These are phyloP conservation scores for Mycteria americana DNA, from an alignment of 2,797 vertebrate genomes.

Conservation along the genomic window DNA sequence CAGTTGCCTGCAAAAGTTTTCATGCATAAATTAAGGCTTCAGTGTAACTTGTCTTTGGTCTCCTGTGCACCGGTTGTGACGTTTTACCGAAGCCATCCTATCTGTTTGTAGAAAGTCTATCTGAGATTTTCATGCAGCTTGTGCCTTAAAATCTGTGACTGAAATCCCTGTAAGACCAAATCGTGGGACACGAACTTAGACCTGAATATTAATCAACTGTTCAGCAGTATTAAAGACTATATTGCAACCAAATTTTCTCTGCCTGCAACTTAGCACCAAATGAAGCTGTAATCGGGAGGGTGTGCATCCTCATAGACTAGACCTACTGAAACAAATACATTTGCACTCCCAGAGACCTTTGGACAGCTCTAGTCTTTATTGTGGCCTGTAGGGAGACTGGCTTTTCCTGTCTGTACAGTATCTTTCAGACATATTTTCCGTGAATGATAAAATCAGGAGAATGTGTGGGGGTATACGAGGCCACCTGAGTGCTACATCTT, in stretches of 20 bases:
- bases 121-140: background rate
- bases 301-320: background rate
- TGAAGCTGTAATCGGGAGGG: background rate
- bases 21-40: background rate
- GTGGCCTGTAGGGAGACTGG: background rate
- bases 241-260: background rate
- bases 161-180: background rate
- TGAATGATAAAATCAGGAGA: constrained; percentile 34
- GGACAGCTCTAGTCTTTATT: constrained; percentile 13
- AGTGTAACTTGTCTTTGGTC: background rate
- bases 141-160: background rate
- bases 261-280: background rate
- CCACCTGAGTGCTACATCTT: background rate
- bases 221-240: background rate
- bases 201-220: background rate
- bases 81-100: background rate
- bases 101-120: background rate
- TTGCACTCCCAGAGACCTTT: constrained; percentile 43
- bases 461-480: constrained; percentile 17
- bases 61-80: background rate
- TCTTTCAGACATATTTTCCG: constrained; percentile 29
- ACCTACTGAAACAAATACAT: background rate
- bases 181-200: background rate
- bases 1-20: background rate
- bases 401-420: constrained; percentile 55